phyloP scores from a whole-genome alignment of 2,113 vertebrate species.

The Tragelaphus buxtoni region DNA sequence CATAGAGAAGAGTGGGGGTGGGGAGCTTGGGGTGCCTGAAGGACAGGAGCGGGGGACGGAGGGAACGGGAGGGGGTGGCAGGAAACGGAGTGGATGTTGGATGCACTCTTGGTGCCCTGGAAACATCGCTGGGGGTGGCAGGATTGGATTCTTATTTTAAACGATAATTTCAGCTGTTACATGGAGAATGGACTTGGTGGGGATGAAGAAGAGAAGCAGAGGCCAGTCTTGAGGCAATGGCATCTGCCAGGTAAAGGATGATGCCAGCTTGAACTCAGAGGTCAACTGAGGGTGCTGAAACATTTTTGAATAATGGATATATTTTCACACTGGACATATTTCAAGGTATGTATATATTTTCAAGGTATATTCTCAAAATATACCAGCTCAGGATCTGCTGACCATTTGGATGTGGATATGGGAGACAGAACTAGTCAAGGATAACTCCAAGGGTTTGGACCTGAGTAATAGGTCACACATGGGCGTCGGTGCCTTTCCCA shows the following conservation, averaged over 20 bases:
- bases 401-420: neutral
- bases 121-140: neutral
- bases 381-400: neutral
- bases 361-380: neutral
- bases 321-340: neutral
- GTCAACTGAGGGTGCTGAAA: neutral
- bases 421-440: neutral
- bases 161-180: neutral
- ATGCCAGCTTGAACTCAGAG: neutral
- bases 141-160: neutral
- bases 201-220: neutral
- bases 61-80: rapidly evolving
- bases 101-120: neutral
- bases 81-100: neutral
- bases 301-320: neutral
- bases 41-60: neutral
- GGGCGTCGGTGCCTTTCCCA: neutral
- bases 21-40: neutral
- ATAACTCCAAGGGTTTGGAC: neutral
- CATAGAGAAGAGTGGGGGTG: rapidly evolving
- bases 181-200: neutral
- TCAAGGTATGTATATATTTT: neutral
- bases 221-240: neutral
- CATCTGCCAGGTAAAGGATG: neutral
- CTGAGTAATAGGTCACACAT: neutral